phyloP scores from a whole-genome alignment of 2,113 vertebrate genomes.

The Neomonachus schauinslandi region DNA sequence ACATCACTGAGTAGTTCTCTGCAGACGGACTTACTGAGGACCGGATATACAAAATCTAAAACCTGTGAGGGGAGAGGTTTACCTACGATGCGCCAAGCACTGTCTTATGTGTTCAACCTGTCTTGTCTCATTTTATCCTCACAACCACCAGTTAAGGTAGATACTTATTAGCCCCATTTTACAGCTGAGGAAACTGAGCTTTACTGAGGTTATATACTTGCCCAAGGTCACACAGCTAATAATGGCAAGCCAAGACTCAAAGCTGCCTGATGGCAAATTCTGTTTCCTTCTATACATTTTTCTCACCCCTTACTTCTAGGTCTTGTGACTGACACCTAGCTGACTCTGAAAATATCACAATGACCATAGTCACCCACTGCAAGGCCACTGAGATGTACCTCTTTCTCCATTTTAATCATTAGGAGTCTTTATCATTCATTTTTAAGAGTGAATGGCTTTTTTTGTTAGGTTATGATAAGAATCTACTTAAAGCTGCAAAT shows the following conservation, averaged over 20 bases:
- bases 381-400: background rate
- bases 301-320: background rate
- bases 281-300: background rate
- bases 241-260: background rate
- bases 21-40: conserved; percentile 18
- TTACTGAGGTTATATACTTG: background rate
- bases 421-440: conserved; percentile 6
- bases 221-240: background rate
- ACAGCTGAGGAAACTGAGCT: conserved; percentile 13
- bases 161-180: background rate
- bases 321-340: background rate
- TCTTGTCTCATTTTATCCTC: background rate
- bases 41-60: background rate
- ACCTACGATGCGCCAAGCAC: background rate
- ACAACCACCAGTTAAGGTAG: background rate
- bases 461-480: background rate
- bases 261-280: conserved; percentile 12
- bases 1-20: conserved; percentile 39
- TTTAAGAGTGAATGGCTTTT: background rate
- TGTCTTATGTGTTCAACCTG: background rate
- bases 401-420: conserved; percentile 9
- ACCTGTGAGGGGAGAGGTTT: background rate
- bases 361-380: background rate
- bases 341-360: conserved; percentile 6
- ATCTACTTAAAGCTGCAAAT: conserved; percentile 17